These are phyloP conservation scores for Octonoba sinensis DNA, from an alignment of 2,888 invertebrate species.

Conservation along the genomic window DNA sequence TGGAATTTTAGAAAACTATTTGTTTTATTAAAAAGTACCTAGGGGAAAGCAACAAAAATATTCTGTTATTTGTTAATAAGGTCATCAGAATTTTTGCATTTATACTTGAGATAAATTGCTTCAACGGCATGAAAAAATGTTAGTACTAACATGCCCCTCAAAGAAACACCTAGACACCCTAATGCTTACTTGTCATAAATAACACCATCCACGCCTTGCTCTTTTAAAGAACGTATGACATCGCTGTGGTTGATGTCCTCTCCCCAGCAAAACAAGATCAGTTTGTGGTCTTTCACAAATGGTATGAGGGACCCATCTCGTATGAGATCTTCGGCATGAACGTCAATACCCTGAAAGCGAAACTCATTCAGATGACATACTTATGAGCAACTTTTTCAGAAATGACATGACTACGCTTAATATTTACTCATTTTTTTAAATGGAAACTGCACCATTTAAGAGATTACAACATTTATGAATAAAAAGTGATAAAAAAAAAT, in stretches of 20 bases:
- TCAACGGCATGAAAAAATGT: too few species aligned
- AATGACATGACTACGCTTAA: background rate
- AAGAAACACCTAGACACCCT: too few species aligned
- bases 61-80: too few species aligned
- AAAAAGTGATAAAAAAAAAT: too few species aligned
- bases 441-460: background rate
- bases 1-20: too few species aligned
- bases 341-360: slow-evolving; percentile 81
- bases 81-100: too few species aligned
- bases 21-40: too few species aligned
- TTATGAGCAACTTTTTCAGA: background rate
- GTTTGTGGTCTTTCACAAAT: slow-evolving; percentile 82
- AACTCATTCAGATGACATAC: background rate
- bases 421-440: background rate
- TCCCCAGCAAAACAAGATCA: slow-evolving; percentile 97
- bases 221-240: slow-evolving; percentile 87
- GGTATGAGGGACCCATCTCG: slow-evolving; percentile 86
- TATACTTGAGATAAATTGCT: too few species aligned
- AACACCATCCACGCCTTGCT: slow-evolving; percentile 92
- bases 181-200: slow-evolving; percentile 87
- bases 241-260: slow-evolving; percentile 92
- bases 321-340: slow-evolving; percentile 88
- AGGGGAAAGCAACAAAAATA: too few species aligned
- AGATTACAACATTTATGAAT: too few species aligned
- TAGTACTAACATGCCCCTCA: too few species aligned